phyloP scores from a whole-genome alignment of 2,888 invertebrate genomes.

The Rhorus exstirpatorius region DNA sequence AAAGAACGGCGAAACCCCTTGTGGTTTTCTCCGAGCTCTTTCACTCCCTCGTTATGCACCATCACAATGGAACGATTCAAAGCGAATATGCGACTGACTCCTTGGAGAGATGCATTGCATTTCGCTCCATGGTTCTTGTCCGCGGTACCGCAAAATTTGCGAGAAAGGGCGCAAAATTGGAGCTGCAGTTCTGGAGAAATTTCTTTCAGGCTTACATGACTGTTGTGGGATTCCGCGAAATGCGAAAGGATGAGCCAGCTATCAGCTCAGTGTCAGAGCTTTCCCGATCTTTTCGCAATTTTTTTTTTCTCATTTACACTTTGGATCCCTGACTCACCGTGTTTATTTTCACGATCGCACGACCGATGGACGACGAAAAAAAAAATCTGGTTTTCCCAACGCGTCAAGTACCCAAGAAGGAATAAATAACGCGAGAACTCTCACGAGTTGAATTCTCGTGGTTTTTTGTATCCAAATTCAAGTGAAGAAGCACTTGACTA shows the following conservation, averaged over 20 bases:
- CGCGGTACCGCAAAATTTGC: conserved; percentile 26
- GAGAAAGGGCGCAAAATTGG: conserved; percentile 4
- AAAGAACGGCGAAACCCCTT: conserved; percentile 19
- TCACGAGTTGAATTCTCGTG: too few relatives aligned
- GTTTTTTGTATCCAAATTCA: too few relatives aligned
- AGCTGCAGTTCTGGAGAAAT: conserved; percentile 13
- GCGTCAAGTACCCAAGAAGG: too few relatives aligned
- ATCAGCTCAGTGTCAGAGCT: neutral
- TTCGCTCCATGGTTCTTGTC: neutral
- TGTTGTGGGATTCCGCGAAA: conserved; percentile 18
- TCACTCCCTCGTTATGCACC: conserved; percentile 9
- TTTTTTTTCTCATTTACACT: too few relatives aligned
- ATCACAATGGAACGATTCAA: conserved; percentile 12
- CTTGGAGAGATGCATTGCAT: conserved; percentile 33
- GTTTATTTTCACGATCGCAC: too few relatives aligned
- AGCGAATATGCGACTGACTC: conserved; percentile 13
- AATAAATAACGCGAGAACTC: too few relatives aligned
- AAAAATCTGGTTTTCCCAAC: too few relatives aligned
- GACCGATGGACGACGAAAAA: too few relatives aligned
- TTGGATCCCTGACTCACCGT: too few relatives aligned
- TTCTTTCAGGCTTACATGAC: conserved; percentile 7
- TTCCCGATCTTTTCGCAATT: too few relatives aligned
- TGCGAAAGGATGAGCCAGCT: conserved; percentile 8
- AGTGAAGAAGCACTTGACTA: too few relatives aligned
- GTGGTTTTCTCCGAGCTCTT: neutral